Evolutionary conservation across 2,888 invertebrate genomes (phyloP).

Genomic region (Limnephilus auricula): DNA sequence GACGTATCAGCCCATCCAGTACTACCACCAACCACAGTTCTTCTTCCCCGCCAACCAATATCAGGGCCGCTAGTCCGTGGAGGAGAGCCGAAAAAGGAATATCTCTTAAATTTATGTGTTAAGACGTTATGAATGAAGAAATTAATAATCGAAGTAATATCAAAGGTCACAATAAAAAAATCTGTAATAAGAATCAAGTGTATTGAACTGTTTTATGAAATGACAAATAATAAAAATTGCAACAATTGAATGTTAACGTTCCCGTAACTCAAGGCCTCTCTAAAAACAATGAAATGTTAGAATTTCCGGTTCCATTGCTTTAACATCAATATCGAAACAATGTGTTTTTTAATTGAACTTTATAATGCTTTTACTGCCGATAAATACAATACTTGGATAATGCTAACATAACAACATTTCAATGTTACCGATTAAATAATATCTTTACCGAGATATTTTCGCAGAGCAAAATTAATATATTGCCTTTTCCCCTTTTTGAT

Average conservation of each 20-base stretch:
- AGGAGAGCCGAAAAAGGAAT: not conserved
- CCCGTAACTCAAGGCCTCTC: constrained; percentile 21
- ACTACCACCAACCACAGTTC: constrained; percentile 60
- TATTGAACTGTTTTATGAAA: constrained; percentile 27
- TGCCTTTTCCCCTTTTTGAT: not conserved
- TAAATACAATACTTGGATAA: constrained; percentile 7
- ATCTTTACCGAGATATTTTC: not conserved
- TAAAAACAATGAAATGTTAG: constrained; percentile 37
- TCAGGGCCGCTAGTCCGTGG: constrained; percentile 53
- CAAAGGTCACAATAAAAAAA: constrained; percentile 11
- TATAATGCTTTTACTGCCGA: constrained; percentile 10
- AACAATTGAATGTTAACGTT: constrained; percentile 38
- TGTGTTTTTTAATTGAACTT: not conserved
- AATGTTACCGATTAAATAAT: not conserved
- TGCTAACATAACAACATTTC: constrained; percentile 11
- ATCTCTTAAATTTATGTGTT: not conserved
- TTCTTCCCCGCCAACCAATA: constrained; percentile 60
- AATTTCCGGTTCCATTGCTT: constrained; percentile 8
- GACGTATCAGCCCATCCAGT: constrained; percentile 55
- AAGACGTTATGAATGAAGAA: not conserved
- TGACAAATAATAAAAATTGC: constrained; percentile 22
- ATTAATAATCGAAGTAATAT: not conserved
- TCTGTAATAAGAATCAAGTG: not conserved
- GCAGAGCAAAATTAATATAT: not conserved
- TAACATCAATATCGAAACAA: constrained; percentile 33